Conservation (phyloP, 1,140 invertebrate genomes). For the Drosophila subpulchrella region DNA sequence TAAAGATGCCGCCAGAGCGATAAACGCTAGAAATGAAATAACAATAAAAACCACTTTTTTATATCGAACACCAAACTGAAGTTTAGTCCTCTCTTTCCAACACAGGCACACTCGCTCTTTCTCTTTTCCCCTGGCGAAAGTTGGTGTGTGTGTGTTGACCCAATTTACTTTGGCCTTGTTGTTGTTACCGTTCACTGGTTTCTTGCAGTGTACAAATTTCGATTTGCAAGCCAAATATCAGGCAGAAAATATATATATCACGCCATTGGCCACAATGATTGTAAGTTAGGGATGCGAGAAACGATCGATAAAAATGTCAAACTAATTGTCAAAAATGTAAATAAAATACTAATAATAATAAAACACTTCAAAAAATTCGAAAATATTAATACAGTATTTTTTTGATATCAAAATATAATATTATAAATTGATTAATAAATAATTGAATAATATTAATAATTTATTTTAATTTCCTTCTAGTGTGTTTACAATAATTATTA, state of each 20-base stretch:
- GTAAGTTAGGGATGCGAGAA: neutral
- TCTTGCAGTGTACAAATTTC: constrained; percentile 46
- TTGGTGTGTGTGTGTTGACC: constrained; percentile 44
- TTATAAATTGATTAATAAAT: too few species aligned
- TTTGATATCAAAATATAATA: too few species aligned
- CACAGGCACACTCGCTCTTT: neutral
- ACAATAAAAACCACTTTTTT: constrained; percentile 80
- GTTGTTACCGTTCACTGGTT: constrained; percentile 47
- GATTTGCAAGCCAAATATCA: constrained; percentile 28
- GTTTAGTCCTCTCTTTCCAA: constrained; percentile 10
- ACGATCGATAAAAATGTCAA: too few species aligned
- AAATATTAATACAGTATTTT: too few species aligned
- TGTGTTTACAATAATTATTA: too few species aligned
- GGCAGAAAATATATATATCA: neutral
- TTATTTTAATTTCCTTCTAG: too few species aligned
- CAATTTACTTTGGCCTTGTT: constrained; percentile 54
- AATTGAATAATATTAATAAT: too few species aligned
- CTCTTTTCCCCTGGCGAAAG: constrained; percentile 34
- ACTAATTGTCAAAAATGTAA: too few species aligned
- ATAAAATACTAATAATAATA: too few species aligned
- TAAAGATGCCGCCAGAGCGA: constrained; percentile 76
- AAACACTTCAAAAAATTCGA: too few species aligned
- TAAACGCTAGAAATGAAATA: constrained; percentile 80
- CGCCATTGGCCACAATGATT: constrained; percentile 25
- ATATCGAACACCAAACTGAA: constrained; percentile 56